Percentiles rank a stretch among this genome's conserved stretches.
Conservation (phyloP, 2,888 invertebrate species). For the Melikaiella ostensackeni region DNA sequence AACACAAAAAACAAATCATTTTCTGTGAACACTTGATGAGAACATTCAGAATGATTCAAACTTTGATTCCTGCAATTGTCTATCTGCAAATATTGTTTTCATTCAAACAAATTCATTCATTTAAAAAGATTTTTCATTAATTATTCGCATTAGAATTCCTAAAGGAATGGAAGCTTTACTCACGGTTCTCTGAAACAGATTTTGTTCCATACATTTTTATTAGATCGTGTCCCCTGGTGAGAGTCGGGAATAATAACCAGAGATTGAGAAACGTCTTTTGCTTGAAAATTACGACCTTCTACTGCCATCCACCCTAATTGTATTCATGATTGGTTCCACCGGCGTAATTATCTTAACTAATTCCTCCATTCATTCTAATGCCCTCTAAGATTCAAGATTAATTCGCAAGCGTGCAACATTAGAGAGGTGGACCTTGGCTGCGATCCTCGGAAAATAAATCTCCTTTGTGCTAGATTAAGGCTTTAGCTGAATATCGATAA, state of each 20-base stretch:
- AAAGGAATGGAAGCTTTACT: not conserved
- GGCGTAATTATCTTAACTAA: slow-evolving; percentile 24
- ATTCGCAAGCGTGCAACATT: not conserved
- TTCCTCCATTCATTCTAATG: slow-evolving; percentile 22
- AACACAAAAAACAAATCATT: not conserved
- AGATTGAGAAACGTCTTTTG: slow-evolving; percentile 16
- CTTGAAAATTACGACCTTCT: not conserved
- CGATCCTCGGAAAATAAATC: slow-evolving; percentile 12
- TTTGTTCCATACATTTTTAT: not conserved
- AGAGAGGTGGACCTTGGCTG: not conserved
- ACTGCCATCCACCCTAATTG: slow-evolving; percentile 17
- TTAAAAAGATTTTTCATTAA: too few relatives aligned
- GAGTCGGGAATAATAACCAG: not conserved
- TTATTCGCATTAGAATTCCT: not conserved
- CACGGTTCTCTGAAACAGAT: not conserved
- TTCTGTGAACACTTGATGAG: too few relatives aligned
- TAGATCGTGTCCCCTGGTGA: not conserved
- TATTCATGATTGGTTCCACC: slow-evolving; percentile 18
- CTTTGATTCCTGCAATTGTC: too few relatives aligned
- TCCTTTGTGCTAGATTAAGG: not conserved
- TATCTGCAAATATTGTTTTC: too few relatives aligned
- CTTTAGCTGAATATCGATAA: slow-evolving; percentile 1
- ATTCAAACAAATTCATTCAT: too few relatives aligned
- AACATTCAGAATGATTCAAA: too few relatives aligned
- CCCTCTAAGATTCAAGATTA: slow-evolving; percentile 17